These are phyloP conservation scores for Brenthis ino DNA, from an alignment of 2,888 invertebrate genomes.

Conservation along the genomic window DNA sequence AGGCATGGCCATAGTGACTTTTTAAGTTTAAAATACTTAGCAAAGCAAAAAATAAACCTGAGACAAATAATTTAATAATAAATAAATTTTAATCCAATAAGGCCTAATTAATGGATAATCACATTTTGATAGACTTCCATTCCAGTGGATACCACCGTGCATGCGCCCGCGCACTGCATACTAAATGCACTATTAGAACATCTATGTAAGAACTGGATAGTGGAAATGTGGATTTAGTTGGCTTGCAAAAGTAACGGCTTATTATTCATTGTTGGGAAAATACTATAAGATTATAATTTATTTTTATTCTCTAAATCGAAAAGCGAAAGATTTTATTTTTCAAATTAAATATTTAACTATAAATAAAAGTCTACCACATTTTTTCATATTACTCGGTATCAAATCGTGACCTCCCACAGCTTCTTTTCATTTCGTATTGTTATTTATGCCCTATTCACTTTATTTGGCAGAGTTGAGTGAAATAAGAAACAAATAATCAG, in stretches of 20 bases:
- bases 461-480: not conserved
- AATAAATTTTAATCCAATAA: constrained; percentile 41
- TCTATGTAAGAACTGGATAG: constrained; percentile 3
- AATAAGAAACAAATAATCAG: constrained; percentile 16
- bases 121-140: constrained; percentile 22
- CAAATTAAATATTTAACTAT: too few species aligned
- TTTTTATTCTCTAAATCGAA: not conserved
- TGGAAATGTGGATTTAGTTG: constrained; percentile 9
- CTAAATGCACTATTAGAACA: constrained; percentile 29
- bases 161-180: constrained; percentile 47
- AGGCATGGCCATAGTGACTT: not conserved
- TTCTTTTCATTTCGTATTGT: not conserved
- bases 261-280: not conserved
- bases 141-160: constrained; percentile 19
- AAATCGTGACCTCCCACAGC: constrained; percentile 4
- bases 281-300: not conserved
- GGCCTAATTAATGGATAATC: constrained; percentile 47
- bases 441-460: constrained; percentile 11
- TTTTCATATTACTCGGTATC: not conserved
- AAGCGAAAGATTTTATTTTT: too few species aligned
- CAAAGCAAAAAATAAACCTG: not conserved
- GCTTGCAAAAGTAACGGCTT: not conserved
- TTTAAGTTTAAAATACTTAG: not conserved
- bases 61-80: constrained; percentile 27
- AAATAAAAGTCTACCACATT: not conserved